Conservation (phyloP, 2,888 invertebrate genomes). For the Argyra leucocephala region DNA sequence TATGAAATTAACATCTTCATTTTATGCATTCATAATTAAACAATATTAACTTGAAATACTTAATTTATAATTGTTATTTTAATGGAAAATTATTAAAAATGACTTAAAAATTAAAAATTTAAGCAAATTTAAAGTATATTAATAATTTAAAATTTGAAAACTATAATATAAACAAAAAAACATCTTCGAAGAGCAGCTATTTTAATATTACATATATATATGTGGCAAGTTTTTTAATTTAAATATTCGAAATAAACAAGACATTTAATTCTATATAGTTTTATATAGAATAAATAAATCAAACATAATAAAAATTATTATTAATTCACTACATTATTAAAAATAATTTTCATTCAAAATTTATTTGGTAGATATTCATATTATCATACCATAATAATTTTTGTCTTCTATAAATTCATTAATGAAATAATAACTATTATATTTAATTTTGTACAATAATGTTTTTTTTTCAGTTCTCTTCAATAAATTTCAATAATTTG, state of each 20-base stretch:
- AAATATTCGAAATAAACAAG: neutral
- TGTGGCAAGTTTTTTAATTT: neutral
- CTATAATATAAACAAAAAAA: neutral
- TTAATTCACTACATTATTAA: too few relatives aligned
- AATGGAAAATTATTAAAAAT: neutral
- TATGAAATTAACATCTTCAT: too few relatives aligned
- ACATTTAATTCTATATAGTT: neutral
- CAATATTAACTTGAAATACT: too few relatives aligned
- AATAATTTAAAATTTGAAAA: neutral
- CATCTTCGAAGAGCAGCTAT: constrained; percentile 1
- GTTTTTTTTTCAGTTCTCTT: too few relatives aligned
- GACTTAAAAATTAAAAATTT: neutral
- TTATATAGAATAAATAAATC: too few relatives aligned
- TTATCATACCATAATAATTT: neutral
- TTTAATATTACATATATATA: neutral
- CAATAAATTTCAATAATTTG: too few relatives aligned
- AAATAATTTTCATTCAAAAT: neutral
- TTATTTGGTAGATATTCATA: neutral
- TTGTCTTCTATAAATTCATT: too few relatives aligned
- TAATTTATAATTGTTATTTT: too few relatives aligned
- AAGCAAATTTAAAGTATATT: too few relatives aligned
- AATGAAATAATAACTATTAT: too few relatives aligned
- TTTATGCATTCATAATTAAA: too few relatives aligned
- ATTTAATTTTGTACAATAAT: too few relatives aligned
- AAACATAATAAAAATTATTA: neutral